phyloP scores from a whole-genome alignment of 2,888 invertebrate species.

The Dryadula phaetusa region DNA sequence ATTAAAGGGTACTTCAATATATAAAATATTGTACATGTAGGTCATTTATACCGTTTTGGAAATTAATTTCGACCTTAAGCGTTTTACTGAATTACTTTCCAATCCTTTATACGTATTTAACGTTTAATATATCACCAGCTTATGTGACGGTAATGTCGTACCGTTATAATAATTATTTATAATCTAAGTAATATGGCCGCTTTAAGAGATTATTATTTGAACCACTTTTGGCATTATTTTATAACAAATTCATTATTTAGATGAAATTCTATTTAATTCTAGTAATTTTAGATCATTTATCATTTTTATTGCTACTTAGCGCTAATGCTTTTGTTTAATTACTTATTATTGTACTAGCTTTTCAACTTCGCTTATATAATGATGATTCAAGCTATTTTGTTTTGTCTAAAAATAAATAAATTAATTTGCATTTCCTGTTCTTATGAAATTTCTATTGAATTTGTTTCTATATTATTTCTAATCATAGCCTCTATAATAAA shows the following conservation, averaged over 20 bases:
- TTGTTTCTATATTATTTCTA: background rate
- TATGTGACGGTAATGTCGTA: constrained; percentile 38
- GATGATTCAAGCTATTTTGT: background rate
- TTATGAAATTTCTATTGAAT: background rate
- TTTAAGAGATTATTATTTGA: constrained; percentile 6
- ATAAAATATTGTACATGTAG: constrained; percentile 38
- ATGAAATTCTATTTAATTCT: constrained; percentile 7
- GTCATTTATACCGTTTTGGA: constrained; percentile 45
- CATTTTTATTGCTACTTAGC: constrained; percentile 14
- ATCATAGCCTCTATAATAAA: no score
- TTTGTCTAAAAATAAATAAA: background rate
- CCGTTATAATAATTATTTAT: background rate
- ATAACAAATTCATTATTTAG: constrained; percentile 1
- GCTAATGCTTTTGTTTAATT: constrained; percentile 6
- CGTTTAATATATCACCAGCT: constrained; percentile 39
- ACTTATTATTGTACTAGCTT: constrained; percentile 1
- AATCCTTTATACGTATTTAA: constrained; percentile 45
- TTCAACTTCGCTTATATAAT: background rate
- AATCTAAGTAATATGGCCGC: background rate
- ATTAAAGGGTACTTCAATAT: constrained; percentile 35
- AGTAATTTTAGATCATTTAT: constrained; percentile 2
- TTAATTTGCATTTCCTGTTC: background rate
- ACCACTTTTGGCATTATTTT: background rate
- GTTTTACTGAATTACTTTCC: constrained; percentile 45
- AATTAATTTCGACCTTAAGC: constrained; percentile 43